Percentiles rank a stretch among this genome's conserved stretches.
phyloP scores from a whole-genome alignment of 92 coral and sea anemone genomes.

The Porites divaricata region DNA sequence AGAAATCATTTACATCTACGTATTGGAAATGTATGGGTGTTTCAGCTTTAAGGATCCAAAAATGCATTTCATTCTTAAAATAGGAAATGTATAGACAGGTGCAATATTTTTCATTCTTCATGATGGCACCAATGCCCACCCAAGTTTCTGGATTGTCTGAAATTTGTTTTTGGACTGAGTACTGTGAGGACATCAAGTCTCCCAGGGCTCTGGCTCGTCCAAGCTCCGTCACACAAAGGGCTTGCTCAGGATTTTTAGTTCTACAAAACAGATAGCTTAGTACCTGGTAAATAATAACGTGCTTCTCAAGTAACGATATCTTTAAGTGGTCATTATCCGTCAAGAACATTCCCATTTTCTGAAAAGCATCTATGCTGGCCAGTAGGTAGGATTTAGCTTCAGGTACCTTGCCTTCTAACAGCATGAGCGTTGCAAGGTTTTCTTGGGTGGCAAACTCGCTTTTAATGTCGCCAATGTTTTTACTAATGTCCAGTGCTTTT shows the following conservation, averaged over 20 bases:
- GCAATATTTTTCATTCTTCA: background rate
- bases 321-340: background rate
- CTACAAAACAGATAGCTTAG: background rate
- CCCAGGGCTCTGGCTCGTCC: background rate
- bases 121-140: background rate
- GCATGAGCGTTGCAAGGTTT: background rate
- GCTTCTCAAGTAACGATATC: background rate
- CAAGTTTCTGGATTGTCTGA: background rate
- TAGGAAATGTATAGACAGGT: background rate
- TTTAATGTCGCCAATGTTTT: too few species aligned
- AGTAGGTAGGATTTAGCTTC: background rate
- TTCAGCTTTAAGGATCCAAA: background rate
- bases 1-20: background rate
- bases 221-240: background rate
- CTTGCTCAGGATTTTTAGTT: background rate
- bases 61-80: background rate
- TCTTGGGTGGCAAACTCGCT: background rate
- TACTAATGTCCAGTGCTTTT: too few species aligned
- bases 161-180: background rate
- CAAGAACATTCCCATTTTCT: background rate
- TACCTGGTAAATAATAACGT: background rate
- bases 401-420: background rate
- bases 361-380: background rate
- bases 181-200: background rate
- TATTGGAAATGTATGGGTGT: background rate